These are phyloP conservation scores for Danio choprae DNA, from an alignment of 2,797 vertebrate species.

Conservation along the genomic window DNA sequence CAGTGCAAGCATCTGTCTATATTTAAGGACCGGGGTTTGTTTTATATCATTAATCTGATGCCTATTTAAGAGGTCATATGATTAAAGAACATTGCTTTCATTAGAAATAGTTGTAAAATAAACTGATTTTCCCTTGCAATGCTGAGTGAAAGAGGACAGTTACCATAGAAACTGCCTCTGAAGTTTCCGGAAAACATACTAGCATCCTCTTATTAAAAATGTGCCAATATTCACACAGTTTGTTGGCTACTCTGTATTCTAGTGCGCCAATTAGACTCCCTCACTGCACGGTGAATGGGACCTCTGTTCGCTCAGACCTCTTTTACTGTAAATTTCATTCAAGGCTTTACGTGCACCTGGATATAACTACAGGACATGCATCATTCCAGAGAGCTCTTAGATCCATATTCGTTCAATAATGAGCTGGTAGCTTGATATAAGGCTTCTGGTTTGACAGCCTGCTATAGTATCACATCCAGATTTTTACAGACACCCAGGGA, in stretches of 20 bases:
- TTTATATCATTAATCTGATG: constrained; percentile 56
- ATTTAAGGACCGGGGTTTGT: constrained; percentile 63
- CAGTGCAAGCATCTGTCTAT: constrained; percentile 62
- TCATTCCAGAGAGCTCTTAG: constrained; percentile 12
- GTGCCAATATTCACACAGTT: constrained; percentile 79
- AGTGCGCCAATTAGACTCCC: constrained; percentile 68
- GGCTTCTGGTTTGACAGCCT: constrained; percentile 50
- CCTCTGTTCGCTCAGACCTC: constrained; percentile 54
- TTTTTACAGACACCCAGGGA: constrained; percentile 21
- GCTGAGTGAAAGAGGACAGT: constrained; percentile 69
- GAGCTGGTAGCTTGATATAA: constrained; percentile 1
- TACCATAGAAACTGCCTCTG: constrained; percentile 81
- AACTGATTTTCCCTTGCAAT: constrained; percentile 67
- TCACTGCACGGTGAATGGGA: constrained; percentile 64
- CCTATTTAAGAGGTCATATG: constrained; percentile 52
- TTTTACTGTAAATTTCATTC: constrained; percentile 2
- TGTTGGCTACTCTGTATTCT: constrained; percentile 72
- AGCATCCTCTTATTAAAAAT: constrained; percentile 75
- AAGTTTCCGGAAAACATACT: constrained; percentile 76
- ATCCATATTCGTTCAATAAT: not conserved
- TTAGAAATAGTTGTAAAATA: constrained; percentile 65
- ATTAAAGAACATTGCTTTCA: constrained; percentile 62
- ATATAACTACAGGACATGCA: not conserved
- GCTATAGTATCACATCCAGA: constrained; percentile 15
- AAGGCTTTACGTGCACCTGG: constrained; percentile 5